Base-by-base conservation (phyloP, 2,888 invertebrate species). In the Isoperla grammatica region DNA sequence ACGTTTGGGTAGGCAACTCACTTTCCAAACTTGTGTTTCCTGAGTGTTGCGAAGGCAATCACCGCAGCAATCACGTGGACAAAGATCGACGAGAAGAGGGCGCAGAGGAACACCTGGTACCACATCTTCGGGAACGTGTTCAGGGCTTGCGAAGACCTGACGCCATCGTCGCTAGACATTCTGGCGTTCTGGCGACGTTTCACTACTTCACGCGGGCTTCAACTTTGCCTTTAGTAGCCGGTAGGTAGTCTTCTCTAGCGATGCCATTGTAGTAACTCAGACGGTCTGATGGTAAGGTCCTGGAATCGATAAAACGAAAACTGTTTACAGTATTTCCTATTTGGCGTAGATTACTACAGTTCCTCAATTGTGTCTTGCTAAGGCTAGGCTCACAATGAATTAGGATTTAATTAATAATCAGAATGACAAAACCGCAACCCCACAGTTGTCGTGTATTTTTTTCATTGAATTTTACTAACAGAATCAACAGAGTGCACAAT, bases 91-190 rank as follows among this genome's bases (percentile, higher is more conserved):
- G 95, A 95, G 74, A 94, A 91, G 71, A 96, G 79, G 62, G 93
- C 92, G 95, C 95, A 96, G 70, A 96, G 79, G 78, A 96, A 96
- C 73, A 96, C 88, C 72, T 94, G 90, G 75, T 95, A 95, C 95
- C 95, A 96, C 90, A 96, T 96, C 77, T 95, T 94, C 78, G 86
- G 78, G 80, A 90, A 85, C 53, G 57, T 60, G 29, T 39, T 15
- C 29, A 53, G 22, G 48, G 40, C 29, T 6, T 29, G 29, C 8
- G 29, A 6, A 8, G 5, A 4, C 8, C 29, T 8, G 29, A 29
- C 29, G n/a, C 17, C 49, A n/a, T 22, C 15, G 11, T 50, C 49
- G 13, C 49, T 50, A n/a, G 49, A 50, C 49, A 50, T 50, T 20
- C 49, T 29, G 29, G 29, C 2, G 49, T 13, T 29, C 23, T n/a